Evolutionary conservation across 2,888 invertebrate species (phyloP), one percentile per base, ranked within the genome.

Genomic region (Trisateles emortualis): DNA sequence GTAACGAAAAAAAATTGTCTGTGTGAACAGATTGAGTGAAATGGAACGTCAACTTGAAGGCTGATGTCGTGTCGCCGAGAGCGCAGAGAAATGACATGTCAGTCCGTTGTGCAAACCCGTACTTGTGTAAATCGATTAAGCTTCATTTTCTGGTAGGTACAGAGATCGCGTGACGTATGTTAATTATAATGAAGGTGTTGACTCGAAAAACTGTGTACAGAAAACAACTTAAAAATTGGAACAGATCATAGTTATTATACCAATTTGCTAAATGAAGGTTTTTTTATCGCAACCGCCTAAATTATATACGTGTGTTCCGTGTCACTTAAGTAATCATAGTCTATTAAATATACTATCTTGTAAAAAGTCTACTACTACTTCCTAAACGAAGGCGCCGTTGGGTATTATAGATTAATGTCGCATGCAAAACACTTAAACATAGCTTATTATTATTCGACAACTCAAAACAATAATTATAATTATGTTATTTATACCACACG

Each of bases 161-260:
- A 62, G 72, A 75, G 84, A 84, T 90, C 85, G 90, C 91, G 90
- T 92, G 92, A 88, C 87, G 81, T 72, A 76, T 81, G 76, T 86
- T 90, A 91, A 91, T 92, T 92, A 88, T 81, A 74, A 68, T 6
- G 62, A 75, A 90, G 90, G 91, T 92, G 92, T 91, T 88, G 89
- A 91, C 88, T 84, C 84, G 88, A 88, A 88, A 90, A 92, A 86
- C 83, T 75, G 78, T 82, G 73, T 78, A 80, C 81, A 78, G 78
- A 80, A 75, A 81, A 81, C 76, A 72, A 83, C 78, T 83, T 81
- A 79, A 78, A 83, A 80, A 78, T 79, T 84, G 81, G 76, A 74
- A 81, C 81, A 86, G 87, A 89, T 87, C 79, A 90, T 85, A 84
- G 83, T 83, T 77, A 88, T 90, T 89, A 88, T 69, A 74, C 63